Conservation (phyloP, 2,888 invertebrate species). For the Pyralis farinalis region DNA sequence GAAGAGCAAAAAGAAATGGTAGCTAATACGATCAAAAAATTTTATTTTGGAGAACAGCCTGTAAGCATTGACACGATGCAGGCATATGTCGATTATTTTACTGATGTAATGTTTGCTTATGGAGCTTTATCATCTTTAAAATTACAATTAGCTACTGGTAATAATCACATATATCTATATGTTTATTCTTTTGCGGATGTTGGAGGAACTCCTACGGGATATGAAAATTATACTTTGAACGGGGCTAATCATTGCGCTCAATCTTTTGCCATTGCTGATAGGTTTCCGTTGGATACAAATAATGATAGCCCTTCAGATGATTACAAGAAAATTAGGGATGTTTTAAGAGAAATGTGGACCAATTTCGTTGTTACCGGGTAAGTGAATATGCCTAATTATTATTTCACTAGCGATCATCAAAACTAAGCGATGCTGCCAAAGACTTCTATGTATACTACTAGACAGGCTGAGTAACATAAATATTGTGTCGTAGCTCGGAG, state of each 20-base stretch:
- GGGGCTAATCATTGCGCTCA: constrained; percentile 36
- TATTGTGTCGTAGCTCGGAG: too few relatives aligned
- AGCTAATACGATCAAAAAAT: neutral
- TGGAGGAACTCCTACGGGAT: constrained; percentile 14
- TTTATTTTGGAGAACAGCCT: neutral
- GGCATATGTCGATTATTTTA: neutral
- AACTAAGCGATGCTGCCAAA: too few relatives aligned
- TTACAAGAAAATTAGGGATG: constrained; percentile 22
- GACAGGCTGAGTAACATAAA: too few relatives aligned
- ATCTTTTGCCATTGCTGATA: constrained; percentile 23
- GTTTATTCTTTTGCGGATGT: neutral
- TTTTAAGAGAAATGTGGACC: constrained; percentile 33
- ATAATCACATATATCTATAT: neutral
- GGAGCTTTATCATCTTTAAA: neutral
- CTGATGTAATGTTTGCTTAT: neutral
- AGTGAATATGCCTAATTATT: too few relatives aligned
- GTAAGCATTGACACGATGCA: neutral
- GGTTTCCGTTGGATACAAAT: neutral
- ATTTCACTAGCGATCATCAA: too few relatives aligned
- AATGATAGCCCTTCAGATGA: constrained; percentile 13
- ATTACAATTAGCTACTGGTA: neutral
- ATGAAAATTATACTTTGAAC: constrained; percentile 20
- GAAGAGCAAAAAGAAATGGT: neutral
- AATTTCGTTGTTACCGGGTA: constrained; percentile 35
- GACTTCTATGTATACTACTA: too few relatives aligned